These are phyloP conservation scores for Pterocles gutturalis DNA, from an alignment of 2,113 vertebrate genomes.

Conservation along the genomic window DNA sequence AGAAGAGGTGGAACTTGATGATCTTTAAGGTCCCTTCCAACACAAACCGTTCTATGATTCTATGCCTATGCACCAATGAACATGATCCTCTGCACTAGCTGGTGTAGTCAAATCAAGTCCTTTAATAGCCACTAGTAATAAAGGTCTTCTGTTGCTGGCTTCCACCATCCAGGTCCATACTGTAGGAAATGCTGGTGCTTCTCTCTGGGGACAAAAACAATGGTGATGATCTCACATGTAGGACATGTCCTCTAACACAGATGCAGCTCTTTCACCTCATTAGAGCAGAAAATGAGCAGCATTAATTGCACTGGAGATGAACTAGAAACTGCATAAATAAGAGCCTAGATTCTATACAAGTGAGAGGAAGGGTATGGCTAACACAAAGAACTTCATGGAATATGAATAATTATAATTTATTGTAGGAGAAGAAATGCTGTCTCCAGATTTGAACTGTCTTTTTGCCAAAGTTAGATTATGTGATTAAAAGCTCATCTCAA, in stretches of 20 bases:
- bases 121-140: background rate
- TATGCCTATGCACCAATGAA: background rate
- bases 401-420: background rate
- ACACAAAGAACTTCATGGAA: background rate
- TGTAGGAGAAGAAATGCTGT: background rate
- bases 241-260: no score
- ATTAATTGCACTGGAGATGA: background rate
- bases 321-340: background rate
- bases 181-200: background rate
- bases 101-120: background rate
- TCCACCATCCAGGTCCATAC: background rate
- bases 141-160: background rate
- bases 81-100: background rate
- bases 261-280: background rate
- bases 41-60: no score
- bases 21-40: no score
- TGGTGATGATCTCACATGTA: background rate
- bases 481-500: background rate
- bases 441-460: background rate
- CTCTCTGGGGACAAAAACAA: background rate
- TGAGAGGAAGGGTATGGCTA: background rate
- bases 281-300: background rate
- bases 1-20: no score
- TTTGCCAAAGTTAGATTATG: background rate
- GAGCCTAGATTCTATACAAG: background rate